Evolutionary conservation across 92 coral and sea anemone species (phyloP).

Genomic region (Plumapathes pennacea): DNA sequence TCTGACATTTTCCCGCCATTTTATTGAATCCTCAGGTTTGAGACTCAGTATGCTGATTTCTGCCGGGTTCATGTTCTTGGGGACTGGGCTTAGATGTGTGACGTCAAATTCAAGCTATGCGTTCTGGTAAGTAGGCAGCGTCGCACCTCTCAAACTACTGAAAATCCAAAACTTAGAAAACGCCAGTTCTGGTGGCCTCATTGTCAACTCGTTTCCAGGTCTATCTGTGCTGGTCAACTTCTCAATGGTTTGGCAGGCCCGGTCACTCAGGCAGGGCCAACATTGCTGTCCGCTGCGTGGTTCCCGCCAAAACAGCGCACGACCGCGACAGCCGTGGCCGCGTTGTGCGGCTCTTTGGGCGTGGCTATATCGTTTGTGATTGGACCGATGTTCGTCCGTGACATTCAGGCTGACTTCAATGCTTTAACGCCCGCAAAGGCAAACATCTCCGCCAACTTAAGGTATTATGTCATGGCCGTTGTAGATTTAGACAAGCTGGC

Average conservation of each 20-base stretch:
- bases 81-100: conserved; percentile 96
- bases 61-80: conserved; percentile 89
- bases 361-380: conserved; percentile 90
- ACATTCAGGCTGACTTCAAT: conserved; percentile 60
- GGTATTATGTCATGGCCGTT: too few species aligned
- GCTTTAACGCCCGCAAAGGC: conserved; percentile 41
- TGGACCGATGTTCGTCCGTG: conserved; percentile 85
- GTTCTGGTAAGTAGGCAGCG: conserved; percentile 68
- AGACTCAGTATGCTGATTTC: conserved; percentile 80
- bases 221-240: conserved; percentile 95
- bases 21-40: conserved; percentile 60
- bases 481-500: too few species aligned
- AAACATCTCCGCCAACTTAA: conserved; percentile 54
- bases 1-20: neutral
- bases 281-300: conserved; percentile 93
- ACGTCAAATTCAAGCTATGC: conserved; percentile 69
- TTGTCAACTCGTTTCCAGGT: conserved; percentile 38
- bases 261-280: conserved; percentile 97
- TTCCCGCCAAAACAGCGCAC: conserved; percentile 95
- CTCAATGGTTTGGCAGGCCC: conserved; percentile 98
- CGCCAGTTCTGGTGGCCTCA: too few species aligned
- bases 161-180: too few species aligned
- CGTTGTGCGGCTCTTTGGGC: conserved; percentile 93
- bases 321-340: conserved; percentile 95
- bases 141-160: neutral